phyloP scores from a whole-genome alignment of 2,113 vertebrate genomes.

The Muntiacus reevesi region DNA sequence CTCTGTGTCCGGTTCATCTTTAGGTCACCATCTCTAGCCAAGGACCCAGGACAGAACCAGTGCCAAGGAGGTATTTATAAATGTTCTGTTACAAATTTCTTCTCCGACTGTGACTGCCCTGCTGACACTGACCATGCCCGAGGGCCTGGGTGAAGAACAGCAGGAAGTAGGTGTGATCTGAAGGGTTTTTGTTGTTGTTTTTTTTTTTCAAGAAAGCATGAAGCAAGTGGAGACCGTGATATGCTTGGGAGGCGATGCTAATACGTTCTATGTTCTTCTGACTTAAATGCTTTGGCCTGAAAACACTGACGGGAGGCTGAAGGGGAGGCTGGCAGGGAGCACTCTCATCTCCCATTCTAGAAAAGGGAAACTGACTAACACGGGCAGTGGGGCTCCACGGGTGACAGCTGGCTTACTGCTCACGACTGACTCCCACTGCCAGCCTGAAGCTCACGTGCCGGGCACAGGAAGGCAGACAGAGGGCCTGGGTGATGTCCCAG shows the following conservation, averaged over 20 bases:
- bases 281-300: background rate
- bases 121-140: fast-evolving
- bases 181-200: background rate
- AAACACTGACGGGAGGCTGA: background rate
- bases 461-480: background rate
- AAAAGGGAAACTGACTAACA: background rate
- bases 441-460: no score
- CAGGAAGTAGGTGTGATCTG: background rate
- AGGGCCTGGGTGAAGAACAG: background rate
- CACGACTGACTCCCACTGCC: background rate
- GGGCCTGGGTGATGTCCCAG: background rate
- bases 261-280: fast-evolving
- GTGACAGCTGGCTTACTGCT: background rate
- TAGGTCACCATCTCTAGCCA: background rate
- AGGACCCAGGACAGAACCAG: background rate
- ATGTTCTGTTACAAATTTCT: background rate
- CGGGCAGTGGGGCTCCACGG: background rate
- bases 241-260: fast-evolving
- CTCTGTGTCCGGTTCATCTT: background rate
- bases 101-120: background rate
- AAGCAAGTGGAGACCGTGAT: background rate
- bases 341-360: background rate
- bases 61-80: background rate
- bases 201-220: background rate
- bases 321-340: background rate